Conservation (phyloP, 2,888 invertebrate genomes). For the Eurytoma californica region DNA sequence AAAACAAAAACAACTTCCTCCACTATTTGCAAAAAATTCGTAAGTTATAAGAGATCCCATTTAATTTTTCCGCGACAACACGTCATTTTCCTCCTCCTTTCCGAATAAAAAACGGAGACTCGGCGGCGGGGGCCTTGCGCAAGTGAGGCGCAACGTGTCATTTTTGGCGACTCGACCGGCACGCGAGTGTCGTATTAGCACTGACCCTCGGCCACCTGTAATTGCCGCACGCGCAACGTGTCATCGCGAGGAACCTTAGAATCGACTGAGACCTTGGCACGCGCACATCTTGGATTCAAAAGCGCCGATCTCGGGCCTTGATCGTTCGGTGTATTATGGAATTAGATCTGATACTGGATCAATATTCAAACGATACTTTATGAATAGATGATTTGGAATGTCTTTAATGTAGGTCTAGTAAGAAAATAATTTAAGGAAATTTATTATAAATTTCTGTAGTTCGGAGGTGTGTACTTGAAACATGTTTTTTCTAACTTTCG, state of each 20-base stretch:
- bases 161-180: slow-evolving; percentile 71
- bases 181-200: slow-evolving; percentile 74
- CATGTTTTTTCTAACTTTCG: too few species aligned
- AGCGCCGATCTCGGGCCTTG: not conserved
- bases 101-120: not conserved
- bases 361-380: too few species aligned
- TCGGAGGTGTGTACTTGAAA: too few species aligned
- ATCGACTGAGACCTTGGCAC: not conserved
- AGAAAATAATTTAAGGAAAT: too few species aligned
- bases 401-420: too few species aligned
- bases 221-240: slow-evolving; percentile 64
- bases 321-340: not conserved
- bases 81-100: slow-evolving; percentile 11
- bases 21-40: too few species aligned
- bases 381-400: too few species aligned
- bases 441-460: too few species aligned
- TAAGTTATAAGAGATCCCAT: too few species aligned
- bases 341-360: not conserved
- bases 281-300: not conserved
- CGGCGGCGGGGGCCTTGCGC: slow-evolving; percentile 34
- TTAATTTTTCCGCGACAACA: not conserved
- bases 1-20: too few species aligned
- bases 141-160: slow-evolving; percentile 69
- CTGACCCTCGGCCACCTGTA: slow-evolving; percentile 74
- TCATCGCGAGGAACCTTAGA: slow-evolving; percentile 42